These are phyloP conservation scores for Eupithecia abbreviata DNA, from an alignment of 2,888 invertebrate genomes.

Conservation along the genomic window DNA sequence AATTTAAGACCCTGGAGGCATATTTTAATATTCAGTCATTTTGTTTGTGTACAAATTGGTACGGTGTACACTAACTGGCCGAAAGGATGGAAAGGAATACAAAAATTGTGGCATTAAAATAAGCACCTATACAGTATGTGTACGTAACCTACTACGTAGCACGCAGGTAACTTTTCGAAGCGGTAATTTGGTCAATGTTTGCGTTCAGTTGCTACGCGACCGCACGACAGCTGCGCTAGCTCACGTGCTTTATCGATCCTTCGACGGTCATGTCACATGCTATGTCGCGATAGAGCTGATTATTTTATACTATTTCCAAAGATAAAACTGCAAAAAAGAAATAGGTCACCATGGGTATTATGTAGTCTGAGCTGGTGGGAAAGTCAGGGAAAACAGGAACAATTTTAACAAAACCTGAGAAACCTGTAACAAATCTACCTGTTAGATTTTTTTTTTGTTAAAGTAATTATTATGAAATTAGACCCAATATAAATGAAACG, in stretches of 20 bases:
- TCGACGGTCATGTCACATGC: slow-evolving; percentile 16
- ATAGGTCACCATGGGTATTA: background rate
- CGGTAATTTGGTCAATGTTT: slow-evolving; percentile 41
- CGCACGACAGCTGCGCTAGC: slow-evolving; percentile 41
- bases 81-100: no score
- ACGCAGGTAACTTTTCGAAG: slow-evolving; percentile 10
- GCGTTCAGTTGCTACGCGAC: slow-evolving; percentile 45
- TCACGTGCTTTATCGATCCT: slow-evolving; percentile 46
- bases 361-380: background rate
- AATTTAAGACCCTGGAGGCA: no score
- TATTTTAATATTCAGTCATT: no score
- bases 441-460: background rate
- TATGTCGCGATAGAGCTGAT: background rate
- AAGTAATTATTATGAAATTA: no score
- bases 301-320: background rate
- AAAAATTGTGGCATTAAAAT: no score
- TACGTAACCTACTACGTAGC: slow-evolving; percentile 5
- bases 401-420: background rate
- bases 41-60: no score
- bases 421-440: background rate
- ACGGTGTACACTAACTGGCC: no score
- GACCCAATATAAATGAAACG: background rate
- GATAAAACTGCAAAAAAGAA: background rate
- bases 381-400: background rate
- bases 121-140: background rate